These are phyloP conservation scores for Hermodice carunculata DNA, from an alignment of 2,888 invertebrate genomes.

Conservation along the genomic window DNA sequence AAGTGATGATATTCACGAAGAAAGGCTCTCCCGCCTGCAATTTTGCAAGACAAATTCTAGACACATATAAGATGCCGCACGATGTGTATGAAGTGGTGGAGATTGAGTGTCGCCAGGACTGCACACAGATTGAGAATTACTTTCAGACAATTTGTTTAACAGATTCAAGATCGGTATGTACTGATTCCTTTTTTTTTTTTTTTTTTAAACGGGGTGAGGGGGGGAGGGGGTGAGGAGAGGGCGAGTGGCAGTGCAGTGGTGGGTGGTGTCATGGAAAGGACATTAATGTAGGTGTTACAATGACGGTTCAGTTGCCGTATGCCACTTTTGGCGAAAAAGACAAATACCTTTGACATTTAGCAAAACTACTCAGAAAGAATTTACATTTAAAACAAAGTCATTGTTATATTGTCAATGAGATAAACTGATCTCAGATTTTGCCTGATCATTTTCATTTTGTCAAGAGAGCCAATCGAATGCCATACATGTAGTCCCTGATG, in stretches of 20 bases:
- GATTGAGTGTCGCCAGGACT: conserved; percentile 65
- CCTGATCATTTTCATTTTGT: too few species aligned
- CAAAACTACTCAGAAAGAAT: too few species aligned
- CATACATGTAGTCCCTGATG: too few species aligned
- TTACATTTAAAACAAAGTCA: too few species aligned
- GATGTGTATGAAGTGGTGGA: conserved; percentile 58
- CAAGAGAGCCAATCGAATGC: too few species aligned
- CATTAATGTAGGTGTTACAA: too few species aligned
- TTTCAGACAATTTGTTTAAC: conserved; percentile 63
- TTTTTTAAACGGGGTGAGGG: background rate
- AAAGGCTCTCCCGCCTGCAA: conserved; percentile 55
- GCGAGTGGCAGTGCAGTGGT: background rate
- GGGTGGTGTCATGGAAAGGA: too few species aligned
- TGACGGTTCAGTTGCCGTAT: too few species aligned
- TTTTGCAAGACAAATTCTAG: conserved; percentile 45
- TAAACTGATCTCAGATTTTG: too few species aligned
- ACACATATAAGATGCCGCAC: conserved; percentile 48
- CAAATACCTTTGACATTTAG: too few species aligned
- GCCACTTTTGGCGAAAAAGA: too few species aligned
- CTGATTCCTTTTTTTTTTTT: background rate
- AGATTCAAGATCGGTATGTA: conserved; percentile 58
- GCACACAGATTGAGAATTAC: conserved; percentile 66
- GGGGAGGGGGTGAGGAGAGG: background rate
- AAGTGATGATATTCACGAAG: conserved; percentile 62
- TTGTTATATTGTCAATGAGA: too few species aligned